Percentiles rank a stretch among this genome's conserved stretches.
These are phyloP conservation scores for Melipona bicolor DNA, from an alignment of 2,888 invertebrate genomes.

Conservation along the genomic window DNA sequence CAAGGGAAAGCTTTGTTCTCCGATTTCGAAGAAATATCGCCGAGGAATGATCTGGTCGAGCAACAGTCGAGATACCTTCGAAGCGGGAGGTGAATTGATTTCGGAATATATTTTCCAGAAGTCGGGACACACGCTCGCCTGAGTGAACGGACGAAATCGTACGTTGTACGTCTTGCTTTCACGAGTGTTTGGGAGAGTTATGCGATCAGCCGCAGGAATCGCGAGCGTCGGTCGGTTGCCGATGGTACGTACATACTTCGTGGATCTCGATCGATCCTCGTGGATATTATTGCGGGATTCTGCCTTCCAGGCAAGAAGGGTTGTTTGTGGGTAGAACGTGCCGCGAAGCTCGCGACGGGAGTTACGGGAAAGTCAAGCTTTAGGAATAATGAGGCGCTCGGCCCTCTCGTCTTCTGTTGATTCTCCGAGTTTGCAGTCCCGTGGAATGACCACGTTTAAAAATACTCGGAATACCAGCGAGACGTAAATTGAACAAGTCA, in stretches of 20 bases:
- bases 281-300: slow-evolving; percentile 58
- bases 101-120: not conserved
- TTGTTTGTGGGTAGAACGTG: slow-evolving; percentile 78
- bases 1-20: slow-evolving; percentile 6
- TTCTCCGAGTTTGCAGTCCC: slow-evolving; percentile 33
- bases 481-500: not conserved
- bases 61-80: slow-evolving; percentile 14
- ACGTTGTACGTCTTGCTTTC: not conserved
- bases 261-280: slow-evolving; percentile 56
- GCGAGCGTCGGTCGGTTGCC: slow-evolving; percentile 17
- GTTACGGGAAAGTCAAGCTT: slow-evolving; percentile 77
- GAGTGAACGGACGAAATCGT: too few relatives aligned
- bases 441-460: slow-evolving; percentile 24
- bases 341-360: slow-evolving; percentile 69
- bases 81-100: slow-evolving; percentile 42
- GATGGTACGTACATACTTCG: slow-evolving; percentile 20
- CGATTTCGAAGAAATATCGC: slow-evolving; percentile 36
- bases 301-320: slow-evolving; percentile 52
- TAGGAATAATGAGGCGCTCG: slow-evolving; percentile 72
- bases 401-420: slow-evolving; percentile 25
- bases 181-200: not conserved
- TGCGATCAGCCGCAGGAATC: slow-evolving; percentile 21
- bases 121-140: not conserved
- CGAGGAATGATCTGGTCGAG: slow-evolving; percentile 19
- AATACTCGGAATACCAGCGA: slow-evolving; percentile 7